Conservation (phyloP, 2,797 vertebrate species). For the Vipera latastei region DNA sequence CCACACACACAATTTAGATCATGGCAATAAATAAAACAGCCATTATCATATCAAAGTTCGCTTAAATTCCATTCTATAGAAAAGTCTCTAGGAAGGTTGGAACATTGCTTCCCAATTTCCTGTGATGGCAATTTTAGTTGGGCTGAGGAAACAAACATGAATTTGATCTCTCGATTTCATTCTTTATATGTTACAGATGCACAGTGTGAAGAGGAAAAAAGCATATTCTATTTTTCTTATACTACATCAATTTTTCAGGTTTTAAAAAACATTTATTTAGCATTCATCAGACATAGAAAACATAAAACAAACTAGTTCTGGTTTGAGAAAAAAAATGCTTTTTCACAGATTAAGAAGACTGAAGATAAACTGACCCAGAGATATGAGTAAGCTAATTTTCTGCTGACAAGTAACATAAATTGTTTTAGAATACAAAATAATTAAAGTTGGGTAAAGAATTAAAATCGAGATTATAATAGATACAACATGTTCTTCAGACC, state of each 20-base stretch:
- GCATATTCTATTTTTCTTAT: conserved; percentile 37
- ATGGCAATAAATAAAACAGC: not conserved
- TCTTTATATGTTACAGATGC: conserved; percentile 18
- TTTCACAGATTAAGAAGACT: conserved; percentile 62
- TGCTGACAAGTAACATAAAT: conserved; percentile 68
- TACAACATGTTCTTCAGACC: conserved; percentile 48
- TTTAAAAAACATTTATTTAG: conserved; percentile 64
- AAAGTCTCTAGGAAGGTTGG: not conserved
- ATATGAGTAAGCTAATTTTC: conserved; percentile 72
- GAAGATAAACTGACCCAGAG: conserved; percentile 65
- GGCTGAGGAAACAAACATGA: conserved; percentile 36
- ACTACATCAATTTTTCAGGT: conserved; percentile 21
- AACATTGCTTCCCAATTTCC: not conserved
- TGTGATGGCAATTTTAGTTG: conserved; percentile 2
- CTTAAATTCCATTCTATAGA: not conserved
- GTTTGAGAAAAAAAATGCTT: conserved; percentile 60
- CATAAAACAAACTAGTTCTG: conserved; percentile 52
- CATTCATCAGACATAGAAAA: conserved; percentile 31
- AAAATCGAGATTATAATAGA: conserved; percentile 67
- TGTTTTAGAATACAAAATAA: conserved; percentile 70
- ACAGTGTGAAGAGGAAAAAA: conserved; percentile 33
- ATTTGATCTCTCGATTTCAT: conserved; percentile 19
- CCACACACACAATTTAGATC: not conserved
- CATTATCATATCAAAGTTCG: not conserved
- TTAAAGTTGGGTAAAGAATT: conserved; percentile 70